phyloP scores from a whole-genome alignment of 2,113 vertebrate genomes.

The Syngnathoides biaculeatus region DNA sequence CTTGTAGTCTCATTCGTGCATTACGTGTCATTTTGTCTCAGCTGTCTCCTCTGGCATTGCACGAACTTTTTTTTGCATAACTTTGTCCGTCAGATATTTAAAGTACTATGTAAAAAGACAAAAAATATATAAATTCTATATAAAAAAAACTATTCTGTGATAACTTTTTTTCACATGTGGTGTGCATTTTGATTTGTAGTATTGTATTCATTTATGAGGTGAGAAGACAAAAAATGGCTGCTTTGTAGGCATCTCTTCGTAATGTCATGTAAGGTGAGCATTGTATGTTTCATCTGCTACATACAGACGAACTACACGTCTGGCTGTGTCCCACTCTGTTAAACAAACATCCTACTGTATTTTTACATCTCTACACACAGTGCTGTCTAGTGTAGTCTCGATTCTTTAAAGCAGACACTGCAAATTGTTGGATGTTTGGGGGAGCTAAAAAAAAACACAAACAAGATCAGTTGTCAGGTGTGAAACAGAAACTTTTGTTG shows the following conservation, averaged over 20 bases:
- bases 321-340: neutral
- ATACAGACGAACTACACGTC: neutral
- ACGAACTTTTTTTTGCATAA: no score
- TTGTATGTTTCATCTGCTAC: constrained; percentile 13
- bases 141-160: no score
- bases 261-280: neutral
- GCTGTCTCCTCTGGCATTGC: no score
- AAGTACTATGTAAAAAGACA: no score
- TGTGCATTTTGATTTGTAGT: neutral
- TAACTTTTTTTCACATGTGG: no score
- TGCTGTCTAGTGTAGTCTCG: neutral
- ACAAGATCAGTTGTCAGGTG: neutral
- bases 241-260: constrained; percentile 5
- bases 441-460: neutral
- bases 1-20: no score
- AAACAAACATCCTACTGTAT: neutral
- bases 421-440: neutral
- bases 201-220: neutral
- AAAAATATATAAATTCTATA: no score
- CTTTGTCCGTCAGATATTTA: no score
- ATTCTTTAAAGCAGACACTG: constrained; percentile 1
- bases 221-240: neutral
- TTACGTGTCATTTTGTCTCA: no score
- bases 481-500: neutral
- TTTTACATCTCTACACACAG: neutral